phyloP scores from a whole-genome alignment of 2,113 vertebrate genomes.

The Mormyrus iriodes region DNA sequence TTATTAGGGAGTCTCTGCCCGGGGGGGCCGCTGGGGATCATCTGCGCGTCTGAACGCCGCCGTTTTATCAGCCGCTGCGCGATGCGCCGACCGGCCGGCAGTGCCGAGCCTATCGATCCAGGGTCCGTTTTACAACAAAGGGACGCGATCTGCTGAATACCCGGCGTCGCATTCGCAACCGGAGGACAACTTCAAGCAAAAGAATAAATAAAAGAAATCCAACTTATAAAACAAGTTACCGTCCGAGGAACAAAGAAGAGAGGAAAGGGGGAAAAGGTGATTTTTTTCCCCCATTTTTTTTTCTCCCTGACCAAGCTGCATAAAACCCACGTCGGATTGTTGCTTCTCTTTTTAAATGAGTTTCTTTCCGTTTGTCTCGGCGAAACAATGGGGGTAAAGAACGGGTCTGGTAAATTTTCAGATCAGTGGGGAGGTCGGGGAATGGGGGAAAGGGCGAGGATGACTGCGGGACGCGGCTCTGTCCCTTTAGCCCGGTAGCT shows the following conservation, averaged over 20 bases:
- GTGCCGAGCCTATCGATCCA: background rate
- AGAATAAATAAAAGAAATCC: conserved; percentile 40
- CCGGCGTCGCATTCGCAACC: conserved; percentile 9
- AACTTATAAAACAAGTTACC: conserved; percentile 33
- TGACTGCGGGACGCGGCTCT: background rate
- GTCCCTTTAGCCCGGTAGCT: background rate
- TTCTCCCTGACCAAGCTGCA: background rate
- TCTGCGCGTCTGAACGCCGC: background rate
- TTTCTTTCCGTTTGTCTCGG: background rate
- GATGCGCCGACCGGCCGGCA: background rate
- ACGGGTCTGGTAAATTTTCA: conserved; percentile 3
- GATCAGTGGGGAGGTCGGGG: background rate
- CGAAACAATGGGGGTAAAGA: conserved; percentile 9
- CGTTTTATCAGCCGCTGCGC: background rate
- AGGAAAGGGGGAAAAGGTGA: conserved; percentile 28
- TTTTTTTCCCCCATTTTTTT: conserved; percentile 2
- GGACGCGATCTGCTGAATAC: conserved; percentile 1
- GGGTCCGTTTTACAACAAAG: conserved; percentile 12
- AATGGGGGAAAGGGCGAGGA: background rate
- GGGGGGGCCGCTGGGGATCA: background rate
- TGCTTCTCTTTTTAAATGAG: background rate
- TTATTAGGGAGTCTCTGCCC: background rate
- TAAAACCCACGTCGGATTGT: conserved; percentile 19
- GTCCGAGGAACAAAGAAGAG: conserved; percentile 33
- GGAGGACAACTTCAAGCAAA: conserved; percentile 35